Evolutionary conservation across 2,113 vertebrate species (phyloP).

Genomic region (Grallaria varia): DNA sequence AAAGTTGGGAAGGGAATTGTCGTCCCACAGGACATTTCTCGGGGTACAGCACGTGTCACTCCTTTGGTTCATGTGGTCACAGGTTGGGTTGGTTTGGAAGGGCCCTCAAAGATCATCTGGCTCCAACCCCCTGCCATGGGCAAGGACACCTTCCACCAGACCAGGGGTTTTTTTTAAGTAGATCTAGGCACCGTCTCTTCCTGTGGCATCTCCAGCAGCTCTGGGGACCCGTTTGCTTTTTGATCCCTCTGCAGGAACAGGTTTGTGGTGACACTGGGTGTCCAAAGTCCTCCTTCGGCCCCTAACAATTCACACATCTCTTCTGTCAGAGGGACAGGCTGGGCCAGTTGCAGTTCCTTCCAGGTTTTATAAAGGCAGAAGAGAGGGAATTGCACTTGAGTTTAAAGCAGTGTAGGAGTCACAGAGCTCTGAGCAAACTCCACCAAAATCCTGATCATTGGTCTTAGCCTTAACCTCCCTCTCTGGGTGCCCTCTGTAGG

Average conservation of each 20-base stretch:
- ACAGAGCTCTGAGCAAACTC: background rate
- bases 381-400: background rate
- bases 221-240: background rate
- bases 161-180: background rate
- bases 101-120: background rate
- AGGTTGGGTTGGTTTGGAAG: background rate
- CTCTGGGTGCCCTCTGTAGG: background rate
- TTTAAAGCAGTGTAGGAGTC: background rate
- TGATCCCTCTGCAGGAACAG: background rate
- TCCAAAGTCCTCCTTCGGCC: background rate
- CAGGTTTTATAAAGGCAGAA: background rate
- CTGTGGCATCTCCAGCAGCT: background rate
- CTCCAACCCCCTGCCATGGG: background rate
- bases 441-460: background rate
- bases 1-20: background rate
- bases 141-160: background rate
- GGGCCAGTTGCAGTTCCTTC: background rate
- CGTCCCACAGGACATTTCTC: background rate
- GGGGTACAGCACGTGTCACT: background rate
- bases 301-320: accelerated
- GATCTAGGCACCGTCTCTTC: accelerated
- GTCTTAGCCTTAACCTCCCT: background rate
- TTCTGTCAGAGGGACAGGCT: background rate
- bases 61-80: background rate
- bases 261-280: accelerated